Conservation (phyloP, 2,113 vertebrate genomes). For the Chaetodon trifascialis region DNA sequence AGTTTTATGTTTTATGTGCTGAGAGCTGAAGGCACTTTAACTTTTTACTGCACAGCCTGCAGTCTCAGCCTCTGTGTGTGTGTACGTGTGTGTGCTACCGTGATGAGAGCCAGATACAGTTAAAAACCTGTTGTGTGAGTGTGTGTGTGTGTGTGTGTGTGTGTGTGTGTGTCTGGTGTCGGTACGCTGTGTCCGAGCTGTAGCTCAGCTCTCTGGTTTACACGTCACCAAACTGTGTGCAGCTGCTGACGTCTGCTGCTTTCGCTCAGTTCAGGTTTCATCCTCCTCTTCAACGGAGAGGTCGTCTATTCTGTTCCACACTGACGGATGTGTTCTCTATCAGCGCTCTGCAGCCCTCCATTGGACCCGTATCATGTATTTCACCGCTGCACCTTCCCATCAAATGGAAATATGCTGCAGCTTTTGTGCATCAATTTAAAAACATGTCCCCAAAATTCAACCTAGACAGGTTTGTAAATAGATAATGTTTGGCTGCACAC, state of each 20-base stretch:
- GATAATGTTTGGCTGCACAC: neutral
- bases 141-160: slow-evolving; percentile 28
- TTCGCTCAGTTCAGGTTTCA: neutral
- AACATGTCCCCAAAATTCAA: neutral
- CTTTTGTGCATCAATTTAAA: neutral
- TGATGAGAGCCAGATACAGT: slow-evolving; percentile 12
- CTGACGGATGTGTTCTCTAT: neutral
- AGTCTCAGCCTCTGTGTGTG: slow-evolving; percentile 5
- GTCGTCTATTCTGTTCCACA: neutral
- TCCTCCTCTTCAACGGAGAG: neutral
- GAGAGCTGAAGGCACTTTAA: slow-evolving; percentile 7
- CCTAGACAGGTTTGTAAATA: neutral
- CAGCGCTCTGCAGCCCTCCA: neutral
- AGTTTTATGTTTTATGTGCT: slow-evolving; percentile 6
- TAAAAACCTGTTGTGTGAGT: neutral
- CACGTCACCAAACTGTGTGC: slow-evolving; percentile 52
- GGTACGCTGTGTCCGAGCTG: slow-evolving; percentile 32
- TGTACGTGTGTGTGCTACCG: neutral
- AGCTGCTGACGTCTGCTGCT: slow-evolving; percentile 39
- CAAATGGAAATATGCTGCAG: neutral
- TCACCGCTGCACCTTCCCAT: neutral
- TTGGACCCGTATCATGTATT: too few relatives aligned
- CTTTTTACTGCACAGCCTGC: slow-evolving; percentile 23
- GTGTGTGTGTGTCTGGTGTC: slow-evolving; percentile 30
- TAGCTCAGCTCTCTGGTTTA: slow-evolving; percentile 8